Percentiles rank a stretch among this genome's conserved stretches.
Conservation (phyloP, 2,113 vertebrate genomes). For the Istiophorus platypterus region DNA sequence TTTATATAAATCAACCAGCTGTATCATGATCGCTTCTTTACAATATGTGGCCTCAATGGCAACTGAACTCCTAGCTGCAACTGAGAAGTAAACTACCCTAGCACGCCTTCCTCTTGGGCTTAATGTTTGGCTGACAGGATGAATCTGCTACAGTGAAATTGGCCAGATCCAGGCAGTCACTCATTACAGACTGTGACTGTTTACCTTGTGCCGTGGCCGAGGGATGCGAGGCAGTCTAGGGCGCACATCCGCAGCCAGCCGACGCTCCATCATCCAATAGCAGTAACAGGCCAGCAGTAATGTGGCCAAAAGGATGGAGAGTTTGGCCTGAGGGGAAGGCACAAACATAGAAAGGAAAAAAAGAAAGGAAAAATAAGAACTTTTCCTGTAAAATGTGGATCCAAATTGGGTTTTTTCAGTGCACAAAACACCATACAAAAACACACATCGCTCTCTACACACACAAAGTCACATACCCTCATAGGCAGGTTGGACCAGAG, state of each 20-base stretch:
- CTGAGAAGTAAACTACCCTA: no score
- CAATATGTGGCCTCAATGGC: neutral
- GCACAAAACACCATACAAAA: neutral
- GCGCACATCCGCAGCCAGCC: conserved; percentile 73
- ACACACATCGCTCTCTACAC: neutral
- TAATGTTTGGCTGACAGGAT: neutral
- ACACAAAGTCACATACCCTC: conserved; percentile 85
- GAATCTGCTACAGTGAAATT: neutral
- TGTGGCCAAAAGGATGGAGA: conserved; percentile 88
- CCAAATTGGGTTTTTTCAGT: neutral
- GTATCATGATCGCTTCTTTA: neutral
- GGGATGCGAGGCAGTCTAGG: conserved; percentile 93
- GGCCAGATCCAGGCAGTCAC: neutral
- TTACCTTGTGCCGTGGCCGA: conserved; percentile 90
- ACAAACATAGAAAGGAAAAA: neutral
- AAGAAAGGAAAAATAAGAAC: neutral
- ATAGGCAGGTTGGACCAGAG: conserved; percentile 90
- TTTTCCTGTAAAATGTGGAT: neutral
- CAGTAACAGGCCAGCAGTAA: conserved; percentile 81
- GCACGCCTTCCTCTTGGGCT: neutral
- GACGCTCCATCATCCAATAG: conserved; percentile 91
- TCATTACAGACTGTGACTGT: neutral
- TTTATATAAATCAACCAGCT: neutral
- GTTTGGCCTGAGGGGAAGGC: conserved; percentile 87
- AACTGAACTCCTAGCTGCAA: neutral